Percentiles rank a stretch among this genome's conserved stretches.
These are phyloP conservation scores for Crepidodera aurea DNA, from an alignment of 2,888 invertebrate genomes.

Conservation along the genomic window DNA sequence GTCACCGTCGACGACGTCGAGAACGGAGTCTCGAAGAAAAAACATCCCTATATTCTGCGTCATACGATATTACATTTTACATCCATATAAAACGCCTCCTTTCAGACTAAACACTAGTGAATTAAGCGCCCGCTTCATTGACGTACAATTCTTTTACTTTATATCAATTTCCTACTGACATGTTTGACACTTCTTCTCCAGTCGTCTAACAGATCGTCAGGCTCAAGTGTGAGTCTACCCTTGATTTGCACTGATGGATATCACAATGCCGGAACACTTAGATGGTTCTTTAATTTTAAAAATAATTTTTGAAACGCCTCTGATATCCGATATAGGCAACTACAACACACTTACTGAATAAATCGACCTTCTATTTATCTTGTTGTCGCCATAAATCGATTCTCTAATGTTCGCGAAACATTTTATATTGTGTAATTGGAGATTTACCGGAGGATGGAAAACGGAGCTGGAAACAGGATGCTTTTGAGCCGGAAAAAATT, in stretches of 20 bases:
- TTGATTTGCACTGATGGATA: too few species aligned
- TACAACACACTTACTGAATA: constrained; percentile 47
- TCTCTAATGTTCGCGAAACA: constrained; percentile 31
- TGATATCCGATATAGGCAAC: constrained; percentile 45
- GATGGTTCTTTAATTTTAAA: too few species aligned
- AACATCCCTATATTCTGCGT: constrained; percentile 15
- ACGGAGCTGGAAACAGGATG: constrained; percentile 24
- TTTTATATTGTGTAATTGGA: constrained; percentile 40
- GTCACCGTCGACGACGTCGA: constrained; percentile 45
- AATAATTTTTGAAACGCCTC: too few species aligned
- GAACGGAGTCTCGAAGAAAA: constrained; percentile 7
- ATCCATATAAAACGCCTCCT: constrained; percentile 14
- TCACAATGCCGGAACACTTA: too few species aligned
- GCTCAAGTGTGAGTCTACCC: too few species aligned
- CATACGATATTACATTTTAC: constrained; percentile 19
- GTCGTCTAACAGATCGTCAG: too few species aligned
- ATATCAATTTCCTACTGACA: too few species aligned
- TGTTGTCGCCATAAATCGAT: constrained; percentile 45
- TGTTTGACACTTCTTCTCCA: too few species aligned
- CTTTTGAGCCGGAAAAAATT: constrained; percentile 25
- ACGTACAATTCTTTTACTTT: neutral
- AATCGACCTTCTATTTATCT: constrained; percentile 49
- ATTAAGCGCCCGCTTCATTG: constrained; percentile 7
- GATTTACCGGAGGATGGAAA: constrained; percentile 33
- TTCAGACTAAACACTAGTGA: constrained; percentile 1